Base-by-base conservation (phyloP, 2,888 invertebrate species). In the Hymenopus coronatus region DNA sequence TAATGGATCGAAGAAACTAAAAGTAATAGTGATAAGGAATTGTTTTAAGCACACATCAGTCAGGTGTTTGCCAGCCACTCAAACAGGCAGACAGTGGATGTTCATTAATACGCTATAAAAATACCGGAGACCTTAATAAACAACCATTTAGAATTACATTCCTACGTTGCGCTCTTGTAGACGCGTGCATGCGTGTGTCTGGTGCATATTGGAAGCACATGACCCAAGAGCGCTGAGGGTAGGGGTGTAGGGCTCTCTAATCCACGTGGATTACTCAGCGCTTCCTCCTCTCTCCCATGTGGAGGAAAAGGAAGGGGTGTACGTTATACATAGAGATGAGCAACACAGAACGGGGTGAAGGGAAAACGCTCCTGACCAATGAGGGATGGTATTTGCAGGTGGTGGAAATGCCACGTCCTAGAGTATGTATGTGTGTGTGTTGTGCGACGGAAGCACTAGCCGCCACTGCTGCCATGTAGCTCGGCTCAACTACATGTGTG, bases 331-430 rank as follows among this genome's bases (percentile, higher is more conserved):
- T 87, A 87, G 82, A 20, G 28, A 87, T 87, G 87, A 70, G 84
- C 81, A 88, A 12, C n/a, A n/a, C 30, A 84, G 87, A 87, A 82
- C 82, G 82, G 82, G 40, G 84, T 85, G 90, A 89, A 91, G 90
- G 90, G 89, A 91, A 84, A 87, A 90, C 85, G 82, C 85, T 84
- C 33, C 88, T 85, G 91, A 88, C 91, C 89, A 90, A 88, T 88
- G 87, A 87, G 88, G 88, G 89, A 88, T 89, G 88, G 88, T 89
- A 88, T 87, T 87, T 87, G 89, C 89, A 89, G 89, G 89, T 89
- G 89, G 89, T 89, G 89, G 89, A 87, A 40, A 83, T 54, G 46
- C 86, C 86, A 86, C n/a, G 54, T 54, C 46, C 86, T 86, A 81
- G 28, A 20, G 86, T 86, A 20, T 86, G 28, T 30, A 33, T 30